Conservation (phyloP, 2,888 invertebrate species). For the Hoplodrina blanda region DNA sequence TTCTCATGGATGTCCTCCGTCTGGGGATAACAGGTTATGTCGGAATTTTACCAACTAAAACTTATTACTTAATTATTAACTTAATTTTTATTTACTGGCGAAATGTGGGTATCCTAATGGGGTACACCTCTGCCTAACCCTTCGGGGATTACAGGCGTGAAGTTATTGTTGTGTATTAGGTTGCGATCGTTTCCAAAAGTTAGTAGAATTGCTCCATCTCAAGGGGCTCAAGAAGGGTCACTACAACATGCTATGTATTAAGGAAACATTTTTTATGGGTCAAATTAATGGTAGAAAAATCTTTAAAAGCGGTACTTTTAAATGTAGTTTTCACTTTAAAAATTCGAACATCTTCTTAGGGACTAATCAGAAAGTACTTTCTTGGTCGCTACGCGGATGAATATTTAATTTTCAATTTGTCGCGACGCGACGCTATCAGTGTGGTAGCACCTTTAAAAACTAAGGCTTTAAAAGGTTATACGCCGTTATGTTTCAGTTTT, state of each 20-base stretch:
- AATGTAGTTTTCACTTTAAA: background rate
- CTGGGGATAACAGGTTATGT: no score
- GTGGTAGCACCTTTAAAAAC: background rate
- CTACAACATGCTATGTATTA: no score
- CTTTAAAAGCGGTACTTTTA: background rate
- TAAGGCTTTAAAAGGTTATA: background rate
- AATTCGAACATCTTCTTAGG: conserved; percentile 16
- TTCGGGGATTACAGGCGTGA: no score
- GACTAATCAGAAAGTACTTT: conserved; percentile 46
- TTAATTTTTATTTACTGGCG: no score
- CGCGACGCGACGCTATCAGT: background rate
- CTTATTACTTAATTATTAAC: no score
- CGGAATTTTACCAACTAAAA: no score
- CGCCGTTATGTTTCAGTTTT: background rate
- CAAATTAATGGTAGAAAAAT: background rate
- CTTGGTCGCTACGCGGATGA: conserved; percentile 36
- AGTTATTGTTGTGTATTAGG: no score
- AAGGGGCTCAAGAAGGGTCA: background rate
- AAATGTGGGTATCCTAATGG: no score
- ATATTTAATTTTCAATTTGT: conserved; percentile 58
- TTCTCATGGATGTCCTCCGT: no score
- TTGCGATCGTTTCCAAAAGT: background rate
- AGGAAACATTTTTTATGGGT: background rate
- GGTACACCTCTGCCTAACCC: no score
- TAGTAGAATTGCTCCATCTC: no score